These are phyloP conservation scores for Otocyon megalotis DNA, from an alignment of 2,113 vertebrate species.

Conservation along the genomic window DNA sequence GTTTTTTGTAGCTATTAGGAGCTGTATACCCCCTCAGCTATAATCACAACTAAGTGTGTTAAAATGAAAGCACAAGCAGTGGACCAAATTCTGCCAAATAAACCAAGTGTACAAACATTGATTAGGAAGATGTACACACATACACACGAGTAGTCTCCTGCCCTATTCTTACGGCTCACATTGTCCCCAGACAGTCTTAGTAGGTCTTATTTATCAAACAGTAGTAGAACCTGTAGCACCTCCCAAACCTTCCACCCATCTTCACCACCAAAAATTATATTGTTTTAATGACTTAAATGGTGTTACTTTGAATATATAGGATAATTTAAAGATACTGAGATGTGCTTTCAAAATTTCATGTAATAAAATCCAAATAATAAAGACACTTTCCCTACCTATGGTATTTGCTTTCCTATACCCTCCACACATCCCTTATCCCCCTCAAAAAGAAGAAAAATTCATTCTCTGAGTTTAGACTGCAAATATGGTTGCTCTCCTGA, in stretches of 20 bases:
- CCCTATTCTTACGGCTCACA: neutral
- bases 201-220: too few relatives aligned
- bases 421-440: neutral
- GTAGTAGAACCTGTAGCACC: neutral
- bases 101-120: neutral
- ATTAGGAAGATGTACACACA: neutral
- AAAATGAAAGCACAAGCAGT: neutral
- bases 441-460: neutral
- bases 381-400: neutral
- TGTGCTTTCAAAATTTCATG: neutral
- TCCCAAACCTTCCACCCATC: neutral
- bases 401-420: neutral
- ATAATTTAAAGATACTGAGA: neutral
- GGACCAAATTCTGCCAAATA: neutral
- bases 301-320: neutral
- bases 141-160: neutral
- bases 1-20: neutral
- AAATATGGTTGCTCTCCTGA: neutral
- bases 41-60: neutral
- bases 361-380: constrained; percentile 1
- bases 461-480: neutral
- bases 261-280: neutral
- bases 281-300: constrained; percentile 37
- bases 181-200: neutral
- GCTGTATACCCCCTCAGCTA: neutral